phyloP scores from a whole-genome alignment of 2,797 vertebrate species.

The Phyllotis vaccarum region DNA sequence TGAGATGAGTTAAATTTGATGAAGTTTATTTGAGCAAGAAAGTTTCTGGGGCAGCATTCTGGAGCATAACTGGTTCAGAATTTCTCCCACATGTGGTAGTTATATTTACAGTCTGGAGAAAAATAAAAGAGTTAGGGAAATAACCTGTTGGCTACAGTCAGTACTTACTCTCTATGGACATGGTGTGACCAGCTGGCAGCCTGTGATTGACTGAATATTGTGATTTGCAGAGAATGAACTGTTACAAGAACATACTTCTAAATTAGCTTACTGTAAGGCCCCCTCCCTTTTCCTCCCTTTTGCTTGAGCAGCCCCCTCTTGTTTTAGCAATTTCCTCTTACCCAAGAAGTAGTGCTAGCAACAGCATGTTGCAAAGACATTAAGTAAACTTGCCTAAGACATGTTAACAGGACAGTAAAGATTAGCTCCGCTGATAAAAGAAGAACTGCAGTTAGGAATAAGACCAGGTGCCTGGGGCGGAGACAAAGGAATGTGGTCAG shows the following conservation, averaged over 20 bases:
- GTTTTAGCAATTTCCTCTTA: no score
- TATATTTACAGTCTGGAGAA: not conserved
- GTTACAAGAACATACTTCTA: not conserved
- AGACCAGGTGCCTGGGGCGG: no score
- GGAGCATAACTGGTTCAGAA: not conserved
- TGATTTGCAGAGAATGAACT: not conserved
- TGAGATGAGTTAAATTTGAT: not conserved
- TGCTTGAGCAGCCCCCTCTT: no score
- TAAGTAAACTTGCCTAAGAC: no score
- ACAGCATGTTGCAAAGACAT: no score
- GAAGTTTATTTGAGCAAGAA: constrained; percentile 1
- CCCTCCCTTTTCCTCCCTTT: no score
- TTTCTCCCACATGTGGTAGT: not conserved
- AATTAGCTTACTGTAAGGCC: not conserved
- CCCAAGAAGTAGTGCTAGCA: no score
- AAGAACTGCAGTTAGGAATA: no score
- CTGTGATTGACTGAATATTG: not conserved
- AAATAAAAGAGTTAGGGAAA: not conserved
- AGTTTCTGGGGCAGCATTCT: not conserved
- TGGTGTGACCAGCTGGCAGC: not conserved
- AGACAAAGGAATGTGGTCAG: no score
- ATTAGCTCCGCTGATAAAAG: no score
- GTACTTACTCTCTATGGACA: not conserved
- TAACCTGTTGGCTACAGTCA: not conserved
- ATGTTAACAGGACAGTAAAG: no score